Conservation (phyloP, 1,140 invertebrate genomes). For the Leptopilina clavipes region DNA sequence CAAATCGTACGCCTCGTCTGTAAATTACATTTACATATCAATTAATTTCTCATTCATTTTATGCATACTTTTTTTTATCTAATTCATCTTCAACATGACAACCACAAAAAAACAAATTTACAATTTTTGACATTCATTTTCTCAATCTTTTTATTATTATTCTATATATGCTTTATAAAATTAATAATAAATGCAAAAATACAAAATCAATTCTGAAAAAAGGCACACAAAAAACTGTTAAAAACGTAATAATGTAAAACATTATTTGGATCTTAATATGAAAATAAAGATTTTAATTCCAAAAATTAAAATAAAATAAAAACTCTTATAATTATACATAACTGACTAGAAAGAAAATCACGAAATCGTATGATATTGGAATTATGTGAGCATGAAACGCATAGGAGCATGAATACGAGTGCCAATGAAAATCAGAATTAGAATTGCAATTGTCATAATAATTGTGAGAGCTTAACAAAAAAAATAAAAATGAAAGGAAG, state of each 20-base stretch:
- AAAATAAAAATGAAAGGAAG: constrained; percentile 16
- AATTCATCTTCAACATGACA: too few relatives aligned
- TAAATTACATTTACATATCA: constrained; percentile 54
- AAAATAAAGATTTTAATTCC: neutral
- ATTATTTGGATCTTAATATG: neutral
- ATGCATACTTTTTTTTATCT: too few relatives aligned
- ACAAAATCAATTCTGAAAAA: neutral
- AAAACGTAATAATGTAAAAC: too few relatives aligned
- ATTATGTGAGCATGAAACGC: neutral
- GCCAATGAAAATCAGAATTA: constrained; percentile 4
- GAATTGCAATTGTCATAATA: neutral
- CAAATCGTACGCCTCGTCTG: constrained; percentile 85
- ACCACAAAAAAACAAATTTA: too few relatives aligned
- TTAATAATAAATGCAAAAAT: too few relatives aligned
- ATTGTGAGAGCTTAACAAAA: neutral
- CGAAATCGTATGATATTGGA: neutral
- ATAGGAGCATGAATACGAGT: neutral
- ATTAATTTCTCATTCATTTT: constrained; percentile 34
- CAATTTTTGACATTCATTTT: neutral
- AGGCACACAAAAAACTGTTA: too few relatives aligned
- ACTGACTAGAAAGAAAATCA: too few relatives aligned
- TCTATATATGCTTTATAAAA: too few relatives aligned
- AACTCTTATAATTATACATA: too few relatives aligned
- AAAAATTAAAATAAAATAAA: neutral
- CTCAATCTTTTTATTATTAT: too few relatives aligned